Percentiles rank a stretch among this genome's conserved stretches.
Evolutionary conservation across 2,888 invertebrate species (phyloP).

Genomic region (Troides oblongomaculatus): DNA sequence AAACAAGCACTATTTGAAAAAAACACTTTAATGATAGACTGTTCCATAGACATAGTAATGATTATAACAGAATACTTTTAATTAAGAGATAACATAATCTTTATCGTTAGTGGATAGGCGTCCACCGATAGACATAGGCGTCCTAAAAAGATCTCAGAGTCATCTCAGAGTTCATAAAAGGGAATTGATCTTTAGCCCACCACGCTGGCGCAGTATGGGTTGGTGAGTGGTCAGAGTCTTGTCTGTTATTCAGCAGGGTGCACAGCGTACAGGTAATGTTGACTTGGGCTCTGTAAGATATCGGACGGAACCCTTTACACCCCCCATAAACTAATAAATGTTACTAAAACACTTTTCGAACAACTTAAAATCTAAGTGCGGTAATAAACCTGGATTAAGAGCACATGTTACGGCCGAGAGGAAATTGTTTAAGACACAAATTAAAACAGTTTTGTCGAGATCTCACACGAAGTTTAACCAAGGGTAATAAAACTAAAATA

Average conservation of each 20-base stretch:
- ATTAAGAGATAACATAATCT: neutral
- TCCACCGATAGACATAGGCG: too few species aligned
- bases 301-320: too few species aligned
- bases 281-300: too few species aligned
- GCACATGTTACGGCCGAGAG: neutral
- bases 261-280: too few species aligned
- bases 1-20: too few species aligned
- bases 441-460: slow-evolving; percentile 16
- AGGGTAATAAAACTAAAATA: slow-evolving; percentile 27
- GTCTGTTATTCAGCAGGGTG: too few species aligned
- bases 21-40: neutral
- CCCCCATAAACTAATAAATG: neutral
- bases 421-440: slow-evolving; percentile 12
- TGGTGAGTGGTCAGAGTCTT: too few species aligned
- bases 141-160: too few species aligned
- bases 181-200: too few species aligned
- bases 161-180: too few species aligned
- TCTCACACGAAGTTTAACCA: slow-evolving; percentile 28
- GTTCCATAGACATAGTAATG: neutral
- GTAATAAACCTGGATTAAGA: slow-evolving; percentile 2
- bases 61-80: neutral
- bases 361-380: slow-evolving; percentile 9
- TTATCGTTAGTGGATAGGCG: too few species aligned
- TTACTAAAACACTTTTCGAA: neutral
- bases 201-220: too few species aligned